Base-by-base conservation (phyloP, 2,113 vertebrate species). In the Puffinus mauretanicus region DNA sequence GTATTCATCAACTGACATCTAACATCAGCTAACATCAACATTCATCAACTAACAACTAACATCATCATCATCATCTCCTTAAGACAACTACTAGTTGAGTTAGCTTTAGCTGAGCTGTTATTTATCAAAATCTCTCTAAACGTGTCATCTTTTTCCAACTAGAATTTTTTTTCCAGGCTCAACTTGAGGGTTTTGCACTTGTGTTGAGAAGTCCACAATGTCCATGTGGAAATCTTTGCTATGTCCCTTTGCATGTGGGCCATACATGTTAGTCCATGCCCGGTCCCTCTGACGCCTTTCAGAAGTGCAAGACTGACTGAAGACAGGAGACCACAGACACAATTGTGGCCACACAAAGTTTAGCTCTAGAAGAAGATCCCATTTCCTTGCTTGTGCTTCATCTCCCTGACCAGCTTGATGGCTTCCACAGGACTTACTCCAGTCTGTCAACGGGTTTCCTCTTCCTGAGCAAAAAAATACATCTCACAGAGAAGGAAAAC, bases 241-340 rank as follows among this genome's bases (percentile, higher is more conserved):
- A 3, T 17, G 8, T 5, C 1, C 1, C 4, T 52, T 83, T 57
- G 1, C 17, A 4, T 3, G 10, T 15, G 11, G 27, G 1, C 7
- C 57, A 49, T 46, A 34, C 1, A 0, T 0, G 0, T 62, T 49
- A n/a, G 13, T 30, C 30, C 15, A 8, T 44, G 27, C 9, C 24
- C 7, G 6, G 24, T 13, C 12, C 27, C 34, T 32, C 14, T 52
- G 42, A 13, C 75, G 32, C 5, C n/a, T 88, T 79, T 49, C 26
- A 44, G 38, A 77, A 77, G 26, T 26, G 2, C 26, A 65, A 55
- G 29, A 10, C 47, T 25, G 22, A 16, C 16, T 22, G n/a, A 38
- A 32, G 34, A 61, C 6, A 16, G 22, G 16, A 55, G 7, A 38
- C 16, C 10, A 10, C 2, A 20, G 19, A 7, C 26, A 40, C 25